These are phyloP conservation scores for Denticeps clupeoides DNA, from an alignment of 2,797 vertebrate genomes.

Conservation along the genomic window DNA sequence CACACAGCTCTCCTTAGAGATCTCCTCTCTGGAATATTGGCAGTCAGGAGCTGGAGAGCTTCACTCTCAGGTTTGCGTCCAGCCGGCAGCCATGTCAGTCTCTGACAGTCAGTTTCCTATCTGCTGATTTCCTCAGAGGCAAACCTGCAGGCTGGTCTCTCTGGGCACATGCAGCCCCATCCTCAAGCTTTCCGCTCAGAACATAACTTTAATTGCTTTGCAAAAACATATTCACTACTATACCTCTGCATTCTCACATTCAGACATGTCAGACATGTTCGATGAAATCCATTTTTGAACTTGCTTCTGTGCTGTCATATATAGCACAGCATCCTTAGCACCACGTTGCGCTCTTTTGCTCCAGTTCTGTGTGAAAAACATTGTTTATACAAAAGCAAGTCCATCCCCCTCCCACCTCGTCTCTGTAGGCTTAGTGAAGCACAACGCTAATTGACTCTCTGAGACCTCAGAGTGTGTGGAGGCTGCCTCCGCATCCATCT, in stretches of 20 bases:
- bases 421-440: not conserved
- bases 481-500: not conserved
- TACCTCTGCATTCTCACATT: too few species aligned
- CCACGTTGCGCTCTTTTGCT: too few species aligned
- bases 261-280: too few species aligned
- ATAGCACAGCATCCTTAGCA: too few species aligned
- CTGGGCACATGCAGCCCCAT: too few species aligned
- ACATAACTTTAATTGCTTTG: too few species aligned
- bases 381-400: too few species aligned
- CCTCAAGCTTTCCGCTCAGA: too few species aligned
- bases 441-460: conserved; percentile 5
- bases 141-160: too few species aligned
- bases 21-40: not conserved
- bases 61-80: not conserved
- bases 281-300: too few species aligned
- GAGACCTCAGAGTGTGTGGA: not conserved
- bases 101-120: not conserved
- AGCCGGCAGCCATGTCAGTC: not conserved
- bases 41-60: not conserved
- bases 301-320: too few species aligned
- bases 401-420: not conserved
- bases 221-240: too few species aligned
- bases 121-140: conserved; percentile 4
- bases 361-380: not conserved
- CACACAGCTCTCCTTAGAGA: not conserved